These are phyloP conservation scores for Notarius lentiginosus DNA, from an alignment of 2,113 vertebrate species.

Conservation along the genomic window DNA sequence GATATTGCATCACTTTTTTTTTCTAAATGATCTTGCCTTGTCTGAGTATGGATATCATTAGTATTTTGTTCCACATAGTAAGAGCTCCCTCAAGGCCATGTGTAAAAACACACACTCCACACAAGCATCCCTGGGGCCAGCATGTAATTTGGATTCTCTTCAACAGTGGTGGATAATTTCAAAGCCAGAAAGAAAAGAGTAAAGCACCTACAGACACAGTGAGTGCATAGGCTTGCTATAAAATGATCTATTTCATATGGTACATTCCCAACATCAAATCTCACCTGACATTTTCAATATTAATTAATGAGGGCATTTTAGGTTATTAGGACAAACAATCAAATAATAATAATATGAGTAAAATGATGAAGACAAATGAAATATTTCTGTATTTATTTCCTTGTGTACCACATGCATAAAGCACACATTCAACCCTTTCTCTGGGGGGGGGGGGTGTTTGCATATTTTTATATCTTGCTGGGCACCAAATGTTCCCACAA, in stretches of 20 bases:
- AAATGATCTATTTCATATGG: neutral
- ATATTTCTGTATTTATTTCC: neutral
- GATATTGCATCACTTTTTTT: neutral
- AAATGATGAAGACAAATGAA: neutral
- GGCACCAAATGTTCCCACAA: neutral
- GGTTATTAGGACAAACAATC: neutral
- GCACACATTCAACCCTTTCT: neutral
- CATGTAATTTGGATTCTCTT: constrained; percentile 32
- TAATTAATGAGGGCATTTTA: constrained; percentile 5
- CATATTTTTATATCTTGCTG: neutral
- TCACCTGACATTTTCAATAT: constrained; percentile 5
- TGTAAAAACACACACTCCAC: constrained; percentile 23
- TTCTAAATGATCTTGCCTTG: constrained; percentile 3
- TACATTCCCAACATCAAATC: neutral
- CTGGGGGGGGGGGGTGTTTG: too few relatives aligned
- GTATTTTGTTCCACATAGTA: constrained; percentile 24
- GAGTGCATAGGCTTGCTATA: too few relatives aligned
- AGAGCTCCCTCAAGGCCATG: constrained; percentile 8
- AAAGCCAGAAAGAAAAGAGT: constrained; percentile 10
- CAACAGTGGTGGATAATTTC: constrained; percentile 17
- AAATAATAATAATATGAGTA: constrained; percentile 7
- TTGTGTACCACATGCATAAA: neutral
- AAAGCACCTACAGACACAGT: neutral
- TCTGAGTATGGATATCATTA: constrained; percentile 12
- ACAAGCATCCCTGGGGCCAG: constrained; percentile 2